Conservation (phyloP, 1,140 invertebrate species). For the Anastrepha ludens region DNA sequence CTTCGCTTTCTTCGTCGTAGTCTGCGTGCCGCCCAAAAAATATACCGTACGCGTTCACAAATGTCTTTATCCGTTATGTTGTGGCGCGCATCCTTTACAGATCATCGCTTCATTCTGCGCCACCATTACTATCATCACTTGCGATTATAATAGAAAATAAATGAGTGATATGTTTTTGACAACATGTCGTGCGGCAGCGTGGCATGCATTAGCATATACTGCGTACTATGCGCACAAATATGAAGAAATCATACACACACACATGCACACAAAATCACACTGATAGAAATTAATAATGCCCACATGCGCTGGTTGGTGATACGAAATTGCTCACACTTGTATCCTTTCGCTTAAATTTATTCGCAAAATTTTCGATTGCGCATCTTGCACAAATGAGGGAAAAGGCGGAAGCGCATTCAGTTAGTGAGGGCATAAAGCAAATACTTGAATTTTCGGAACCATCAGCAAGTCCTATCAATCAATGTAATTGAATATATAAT, state of each 20-base stretch:
- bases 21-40: not conserved
- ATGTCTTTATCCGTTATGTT: not conserved
- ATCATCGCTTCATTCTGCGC: not conserved
- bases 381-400: too few species aligned
- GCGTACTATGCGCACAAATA: constrained; percentile 5
- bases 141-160: constrained; percentile 72
- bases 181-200: constrained; percentile 60
- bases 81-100: not conserved
- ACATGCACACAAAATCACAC: not conserved
- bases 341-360: not conserved
- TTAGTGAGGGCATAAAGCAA: too few species aligned
- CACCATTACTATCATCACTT: constrained; percentile 60
- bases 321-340: constrained; percentile 3
- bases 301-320: not conserved
- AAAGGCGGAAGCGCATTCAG: too few species aligned
- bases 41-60: constrained; percentile 6
- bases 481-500: too few species aligned
- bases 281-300: constrained; percentile 11
- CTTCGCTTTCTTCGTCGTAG: not conserved
- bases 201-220: constrained; percentile 41
- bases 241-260: not conserved
- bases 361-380: not conserved
- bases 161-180: constrained; percentile 74
- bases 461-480: too few species aligned
- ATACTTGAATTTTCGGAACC: too few species aligned